Percentiles rank a stretch among this genome's conserved stretches.
Conservation (phyloP, 92 coral and sea anemone genomes). For the Paramuricea clavata region DNA sequence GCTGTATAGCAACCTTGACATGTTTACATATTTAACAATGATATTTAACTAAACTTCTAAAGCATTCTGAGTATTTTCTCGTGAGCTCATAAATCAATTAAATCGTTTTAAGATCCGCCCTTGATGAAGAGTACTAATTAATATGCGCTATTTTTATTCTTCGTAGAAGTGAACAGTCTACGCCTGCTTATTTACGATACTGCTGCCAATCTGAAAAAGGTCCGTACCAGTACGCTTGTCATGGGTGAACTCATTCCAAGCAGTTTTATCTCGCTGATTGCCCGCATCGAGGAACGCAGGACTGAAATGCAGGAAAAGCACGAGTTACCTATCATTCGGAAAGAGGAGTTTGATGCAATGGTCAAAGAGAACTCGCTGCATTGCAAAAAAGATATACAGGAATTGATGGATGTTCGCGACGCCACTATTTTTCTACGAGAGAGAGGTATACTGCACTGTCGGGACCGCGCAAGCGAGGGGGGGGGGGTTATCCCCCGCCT, state of each 20-base stretch:
- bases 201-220: conserved; percentile 73
- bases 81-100: too few relatives aligned
- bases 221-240: too few relatives aligned
- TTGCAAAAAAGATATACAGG: conserved; percentile 80
- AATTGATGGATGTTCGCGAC: conserved; percentile 81
- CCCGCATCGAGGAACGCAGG: conserved; percentile 69
- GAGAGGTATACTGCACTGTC: too few relatives aligned
- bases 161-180: conserved; percentile 77
- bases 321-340: conserved; percentile 81
- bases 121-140: background rate
- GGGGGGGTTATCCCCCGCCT: too few relatives aligned
- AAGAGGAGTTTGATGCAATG: conserved; percentile 84
- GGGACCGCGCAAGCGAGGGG: too few relatives aligned
- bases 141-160: background rate
- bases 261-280: conserved; percentile 80
- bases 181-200: conserved; percentile 84
- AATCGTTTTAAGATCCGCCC: too few relatives aligned
- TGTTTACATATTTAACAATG: too few relatives aligned
- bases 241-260: conserved; percentile 97
- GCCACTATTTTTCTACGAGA: conserved; percentile 91
- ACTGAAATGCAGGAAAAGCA: conserved; percentile 65
- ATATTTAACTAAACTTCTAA: too few relatives aligned
- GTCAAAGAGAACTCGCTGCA: conserved; percentile 81
- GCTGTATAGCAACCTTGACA: too few relatives aligned
- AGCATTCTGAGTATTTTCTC: too few relatives aligned